A percentile compares a stretch with the other conserved stretches of the same genome.
Conservation (phyloP, 1,140 invertebrate genomes). For the Calliopsis andreniformis region DNA sequence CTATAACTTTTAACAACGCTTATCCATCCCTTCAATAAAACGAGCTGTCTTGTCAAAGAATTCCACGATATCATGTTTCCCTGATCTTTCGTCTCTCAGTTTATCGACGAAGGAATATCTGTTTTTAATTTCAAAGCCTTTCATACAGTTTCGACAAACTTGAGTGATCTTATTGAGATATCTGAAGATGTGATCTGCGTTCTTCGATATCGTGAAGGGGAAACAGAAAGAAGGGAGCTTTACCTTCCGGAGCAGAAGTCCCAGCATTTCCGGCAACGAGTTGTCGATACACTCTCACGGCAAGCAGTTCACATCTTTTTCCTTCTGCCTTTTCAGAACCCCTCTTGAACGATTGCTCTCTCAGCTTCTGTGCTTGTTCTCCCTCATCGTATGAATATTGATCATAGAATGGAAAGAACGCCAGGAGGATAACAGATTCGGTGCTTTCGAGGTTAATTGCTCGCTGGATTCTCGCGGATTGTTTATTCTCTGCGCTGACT, state of each 20-base stretch:
- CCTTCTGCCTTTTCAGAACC: not conserved
- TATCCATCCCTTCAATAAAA: too few species aligned
- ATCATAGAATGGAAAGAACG: not conserved
- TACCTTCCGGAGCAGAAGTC: conserved; percentile 48
- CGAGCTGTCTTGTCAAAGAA: too few species aligned
- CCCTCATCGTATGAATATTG: not conserved
- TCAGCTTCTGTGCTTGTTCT: not conserved
- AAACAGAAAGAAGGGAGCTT: conserved; percentile 8
- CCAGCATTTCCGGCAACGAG: conserved; percentile 35
- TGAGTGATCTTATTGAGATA: not conserved
- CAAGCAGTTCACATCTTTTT: not conserved
- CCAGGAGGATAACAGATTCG: not conserved
- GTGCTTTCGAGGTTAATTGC: conserved; percentile 29
- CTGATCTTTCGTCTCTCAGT: not conserved
- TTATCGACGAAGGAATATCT: not conserved
- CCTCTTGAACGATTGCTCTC: not conserved
- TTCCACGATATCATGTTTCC: not conserved
- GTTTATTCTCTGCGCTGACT: not conserved
- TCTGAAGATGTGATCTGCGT: not conserved
- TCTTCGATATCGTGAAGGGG: not conserved
- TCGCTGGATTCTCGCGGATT: not conserved
- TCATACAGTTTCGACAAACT: not conserved
- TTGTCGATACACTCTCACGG: not conserved
- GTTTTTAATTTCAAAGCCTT: conserved; percentile 15
- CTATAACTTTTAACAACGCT: too few species aligned